Percentiles rank a stretch among this genome's conserved stretches.
These are phyloP conservation scores for Lordiphosa andalusiaca DNA, from an alignment of 2,888 invertebrate genomes.

Conservation along the genomic window DNA sequence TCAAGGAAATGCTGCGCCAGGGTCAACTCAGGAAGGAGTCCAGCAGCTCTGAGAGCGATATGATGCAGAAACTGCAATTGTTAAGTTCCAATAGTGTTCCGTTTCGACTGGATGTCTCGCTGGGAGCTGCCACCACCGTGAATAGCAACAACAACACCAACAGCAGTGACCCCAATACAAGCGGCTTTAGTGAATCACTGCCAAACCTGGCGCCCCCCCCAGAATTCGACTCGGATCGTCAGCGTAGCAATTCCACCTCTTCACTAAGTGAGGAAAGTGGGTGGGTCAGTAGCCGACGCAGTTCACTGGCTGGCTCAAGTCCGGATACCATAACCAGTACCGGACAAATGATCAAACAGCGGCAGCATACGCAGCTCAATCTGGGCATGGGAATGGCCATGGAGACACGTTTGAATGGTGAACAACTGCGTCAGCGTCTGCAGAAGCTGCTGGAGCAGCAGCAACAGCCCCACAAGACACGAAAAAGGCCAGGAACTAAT, in stretches of 20 bases:
- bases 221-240: conserved; percentile 82
- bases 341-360: conserved; percentile 44
- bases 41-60: conserved; percentile 83
- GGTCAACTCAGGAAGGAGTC: conserved; percentile 75
- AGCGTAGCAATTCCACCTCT: conserved; percentile 83
- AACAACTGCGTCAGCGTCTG: conserved; percentile 85
- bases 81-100: conserved; percentile 84
- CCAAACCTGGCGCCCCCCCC: conserved; percentile 86
- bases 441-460: conserved; percentile 82
- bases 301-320: conserved; percentile 84
- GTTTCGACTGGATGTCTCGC: conserved; percentile 83
- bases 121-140: conserved; percentile 46
- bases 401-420: conserved; percentile 83
- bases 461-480: conserved; percentile 71
- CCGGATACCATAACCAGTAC: conserved; percentile 81
- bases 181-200: conserved; percentile 86
- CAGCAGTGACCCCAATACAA: conserved; percentile 76
- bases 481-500: conserved; percentile 48
- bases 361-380: conserved; percentile 57
- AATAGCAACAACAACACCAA: conserved; percentile 67
- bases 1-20: conserved; percentile 79
- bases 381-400: conserved; percentile 71
- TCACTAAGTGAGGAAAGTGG: conserved; percentile 91
- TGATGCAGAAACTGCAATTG: conserved; percentile 77
- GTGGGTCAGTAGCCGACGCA: conserved; percentile 90